Conservation (phyloP, 1,140 invertebrate genomes). For the Drosophila tani region DNA sequence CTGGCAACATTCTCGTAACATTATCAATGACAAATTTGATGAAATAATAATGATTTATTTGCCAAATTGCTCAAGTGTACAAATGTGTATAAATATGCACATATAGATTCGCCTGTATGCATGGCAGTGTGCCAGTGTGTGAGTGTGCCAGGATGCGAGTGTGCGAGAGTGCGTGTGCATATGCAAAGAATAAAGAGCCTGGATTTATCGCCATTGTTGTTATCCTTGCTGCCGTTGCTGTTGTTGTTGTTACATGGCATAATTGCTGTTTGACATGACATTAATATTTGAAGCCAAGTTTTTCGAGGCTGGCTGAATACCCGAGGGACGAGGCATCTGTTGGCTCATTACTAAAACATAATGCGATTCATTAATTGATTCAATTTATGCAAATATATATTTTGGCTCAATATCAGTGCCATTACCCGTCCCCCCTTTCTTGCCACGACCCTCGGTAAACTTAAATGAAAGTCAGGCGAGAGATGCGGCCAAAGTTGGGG, state of each 20-base stretch:
- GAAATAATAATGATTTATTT: constrained; percentile 83
- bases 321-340: constrained; percentile 24
- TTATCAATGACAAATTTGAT: constrained; percentile 83
- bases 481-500: constrained; percentile 41
- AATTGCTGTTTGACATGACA: constrained; percentile 83
- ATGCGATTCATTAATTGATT: constrained; percentile 56
- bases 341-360: constrained; percentile 53
- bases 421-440: not conserved
- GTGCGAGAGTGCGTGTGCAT: constrained; percentile 25
- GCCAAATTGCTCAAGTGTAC: constrained; percentile 79
- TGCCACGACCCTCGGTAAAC: not conserved
- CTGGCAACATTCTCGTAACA: constrained; percentile 64
- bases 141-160: constrained; percentile 4
- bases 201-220: constrained; percentile 62
- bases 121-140: constrained; percentile 4
- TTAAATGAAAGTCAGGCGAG: constrained; percentile 47
- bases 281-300: constrained; percentile 75
- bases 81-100: constrained; percentile 50
- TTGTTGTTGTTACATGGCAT: constrained; percentile 68
- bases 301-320: constrained; percentile 14
- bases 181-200: constrained; percentile 62
- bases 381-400: constrained; percentile 55
- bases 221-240: constrained; percentile 27
- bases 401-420: constrained; percentile 1
- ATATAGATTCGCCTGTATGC: constrained; percentile 26